phyloP scores from a whole-genome alignment of 2,113 vertebrate genomes.

The Austrofundulus limnaeus region DNA sequence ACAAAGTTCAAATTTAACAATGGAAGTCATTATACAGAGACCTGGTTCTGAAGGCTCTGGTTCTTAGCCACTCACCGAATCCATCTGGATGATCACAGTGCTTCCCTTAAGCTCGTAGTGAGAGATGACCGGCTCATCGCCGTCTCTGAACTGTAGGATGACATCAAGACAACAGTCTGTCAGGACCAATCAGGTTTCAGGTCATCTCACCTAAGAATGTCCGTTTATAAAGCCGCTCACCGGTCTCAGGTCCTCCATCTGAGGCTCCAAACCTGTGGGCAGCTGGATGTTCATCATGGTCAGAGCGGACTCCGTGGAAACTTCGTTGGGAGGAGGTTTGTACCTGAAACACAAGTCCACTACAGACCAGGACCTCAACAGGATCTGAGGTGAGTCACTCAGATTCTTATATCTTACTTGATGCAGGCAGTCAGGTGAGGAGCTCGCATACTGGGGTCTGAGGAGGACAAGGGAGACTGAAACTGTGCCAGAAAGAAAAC shows the following conservation, averaged over 20 bases:
- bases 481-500: neutral
- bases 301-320: constrained; percentile 75
- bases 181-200: no score
- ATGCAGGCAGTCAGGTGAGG: constrained; percentile 85
- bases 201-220: no score
- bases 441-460: constrained; percentile 44
- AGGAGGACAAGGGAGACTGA: constrained; percentile 2
- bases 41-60: no score
- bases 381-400: neutral
- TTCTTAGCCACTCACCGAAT: constrained; percentile 76
- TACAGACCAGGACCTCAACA: no score
- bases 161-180: neutral
- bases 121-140: constrained; percentile 76
- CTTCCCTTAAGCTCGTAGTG: constrained; percentile 83
- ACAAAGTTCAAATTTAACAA: no score
- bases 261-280: constrained; percentile 82
- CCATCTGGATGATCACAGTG: constrained; percentile 82
- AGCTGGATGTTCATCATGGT: constrained; percentile 90
- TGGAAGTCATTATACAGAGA: no score
- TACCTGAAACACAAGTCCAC: constrained; percentile 77
- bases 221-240: no score
- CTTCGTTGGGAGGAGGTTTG: constrained; percentile 73
- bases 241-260: constrained; percentile 82
- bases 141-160: constrained; percentile 80
- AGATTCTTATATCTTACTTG: constrained; percentile 75